Percentiles rank a stretch among this genome's conserved stretches.
These are phyloP conservation scores for Micropoecilia bifurca DNA, from an alignment of 2,797 vertebrate genomes.

Conservation along the genomic window DNA sequence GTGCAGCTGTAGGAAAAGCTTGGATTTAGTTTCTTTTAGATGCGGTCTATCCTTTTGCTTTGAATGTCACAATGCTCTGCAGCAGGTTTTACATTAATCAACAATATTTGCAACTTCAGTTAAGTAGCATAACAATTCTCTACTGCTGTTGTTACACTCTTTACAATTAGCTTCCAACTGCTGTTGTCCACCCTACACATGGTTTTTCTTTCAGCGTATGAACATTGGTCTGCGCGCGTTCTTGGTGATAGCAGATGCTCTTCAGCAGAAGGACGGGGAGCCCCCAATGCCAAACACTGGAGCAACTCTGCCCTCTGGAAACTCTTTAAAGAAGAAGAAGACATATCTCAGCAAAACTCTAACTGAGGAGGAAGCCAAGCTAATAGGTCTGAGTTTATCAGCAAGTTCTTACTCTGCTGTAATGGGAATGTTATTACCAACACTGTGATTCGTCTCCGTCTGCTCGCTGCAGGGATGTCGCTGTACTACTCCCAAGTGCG, in stretches of 20 bases:
- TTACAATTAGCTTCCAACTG: background rate
- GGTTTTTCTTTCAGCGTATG: conserved; percentile 88
- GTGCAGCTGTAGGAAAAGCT: background rate
- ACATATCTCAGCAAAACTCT: conserved; percentile 98
- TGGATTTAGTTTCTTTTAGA: background rate
- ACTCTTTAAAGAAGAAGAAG: conserved; percentile 98
- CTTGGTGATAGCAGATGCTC: conserved; percentile 96
- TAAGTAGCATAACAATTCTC: background rate
- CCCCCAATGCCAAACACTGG: conserved; percentile 99
- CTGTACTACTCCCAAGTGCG: conserved; percentile 98
- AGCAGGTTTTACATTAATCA: background rate
- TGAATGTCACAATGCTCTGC: background rate
- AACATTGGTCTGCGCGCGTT: conserved; percentile 98
- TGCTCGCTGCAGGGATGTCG: conserved; percentile 89
- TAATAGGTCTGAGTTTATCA: conserved; percentile 87
- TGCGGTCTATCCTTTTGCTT: background rate
- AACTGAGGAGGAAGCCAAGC: conserved; percentile 98
- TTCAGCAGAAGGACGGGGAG: conserved; percentile 98
- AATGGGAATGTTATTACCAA: conserved; percentile 15
- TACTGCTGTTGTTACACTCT: background rate
- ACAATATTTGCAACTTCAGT: background rate
- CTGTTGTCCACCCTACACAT: background rate
- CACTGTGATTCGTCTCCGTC: background rate
- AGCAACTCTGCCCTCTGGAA: conserved; percentile 96
- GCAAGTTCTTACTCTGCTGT: conserved; percentile 7